A percentile compares a stretch with the other conserved stretches of the same genome.
Evolutionary conservation across 2,888 invertebrate genomes (phyloP).

Genomic region (Hydriomena furcata): DNA sequence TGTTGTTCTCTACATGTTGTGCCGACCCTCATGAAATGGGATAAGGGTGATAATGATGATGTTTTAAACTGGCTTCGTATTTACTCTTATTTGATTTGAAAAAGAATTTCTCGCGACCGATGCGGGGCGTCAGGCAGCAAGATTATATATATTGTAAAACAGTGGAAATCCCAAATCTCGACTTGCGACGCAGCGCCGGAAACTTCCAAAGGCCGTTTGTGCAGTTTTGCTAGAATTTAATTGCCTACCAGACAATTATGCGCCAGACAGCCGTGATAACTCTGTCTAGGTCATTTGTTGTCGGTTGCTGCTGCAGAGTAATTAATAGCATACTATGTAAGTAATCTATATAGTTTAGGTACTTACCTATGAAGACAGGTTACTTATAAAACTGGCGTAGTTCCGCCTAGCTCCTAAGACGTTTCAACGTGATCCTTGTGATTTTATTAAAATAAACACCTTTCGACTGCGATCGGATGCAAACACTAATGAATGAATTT

Average conservation of each 20-base stretch:
- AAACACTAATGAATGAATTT: no score
- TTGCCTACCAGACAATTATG: conserved; percentile 71
- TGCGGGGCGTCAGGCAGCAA: no score
- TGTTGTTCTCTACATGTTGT: no score
- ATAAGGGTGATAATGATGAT: no score
- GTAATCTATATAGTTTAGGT: no score
- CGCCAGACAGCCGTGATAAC: conserved; percentile 69
- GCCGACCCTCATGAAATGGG: no score
- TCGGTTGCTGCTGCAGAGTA: conserved; percentile 46
- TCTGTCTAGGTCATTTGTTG: conserved; percentile 72
- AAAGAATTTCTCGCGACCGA: not conserved
- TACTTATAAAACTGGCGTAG: no score
- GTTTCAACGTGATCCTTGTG: no score
- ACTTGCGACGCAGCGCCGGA: conserved; percentile 13
- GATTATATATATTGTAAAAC: not conserved
- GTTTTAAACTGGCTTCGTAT: not conserved
- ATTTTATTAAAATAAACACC: no score
- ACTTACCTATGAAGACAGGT: no score
- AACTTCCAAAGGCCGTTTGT: conserved; percentile 33
- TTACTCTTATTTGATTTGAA: not conserved
- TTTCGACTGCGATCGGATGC: no score
- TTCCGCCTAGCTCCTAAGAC: no score
- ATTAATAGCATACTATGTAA: conserved; percentile 47
- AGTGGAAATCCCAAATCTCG: conserved; percentile 6
- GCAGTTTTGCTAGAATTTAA: conserved; percentile 61